Evolutionary conservation across 2,797 vertebrate species (phyloP).

Genomic region (Molothrus ater): DNA sequence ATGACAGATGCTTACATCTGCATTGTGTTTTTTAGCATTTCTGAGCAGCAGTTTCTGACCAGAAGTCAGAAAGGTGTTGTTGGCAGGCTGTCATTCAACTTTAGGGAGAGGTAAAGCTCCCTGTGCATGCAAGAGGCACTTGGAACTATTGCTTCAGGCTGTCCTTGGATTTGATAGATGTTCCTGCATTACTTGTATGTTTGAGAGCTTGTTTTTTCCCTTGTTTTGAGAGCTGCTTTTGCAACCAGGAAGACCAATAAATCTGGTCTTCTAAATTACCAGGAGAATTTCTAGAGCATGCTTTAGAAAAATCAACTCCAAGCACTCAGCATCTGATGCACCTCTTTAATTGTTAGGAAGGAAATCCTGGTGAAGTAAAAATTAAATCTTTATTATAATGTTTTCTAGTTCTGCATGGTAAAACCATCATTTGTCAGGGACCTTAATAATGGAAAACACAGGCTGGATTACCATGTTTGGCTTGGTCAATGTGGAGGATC

Average conservation of each 20-base stretch:
- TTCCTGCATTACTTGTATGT: not conserved
- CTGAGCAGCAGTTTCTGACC: not conserved
- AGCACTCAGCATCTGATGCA: rapidly evolving
- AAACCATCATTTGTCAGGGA: not conserved
- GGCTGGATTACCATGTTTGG: not conserved
- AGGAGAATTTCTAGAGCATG: not conserved
- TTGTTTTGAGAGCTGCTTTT: not conserved
- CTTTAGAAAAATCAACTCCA: not conserved
- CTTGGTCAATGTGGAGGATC: not conserved
- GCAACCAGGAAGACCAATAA: not conserved
- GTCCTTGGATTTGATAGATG: not conserved
- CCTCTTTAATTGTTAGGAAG: not conserved
- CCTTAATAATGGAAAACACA: not conserved
- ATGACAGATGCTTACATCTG: not conserved
- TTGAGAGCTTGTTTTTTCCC: not conserved
- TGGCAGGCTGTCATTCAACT: not conserved
- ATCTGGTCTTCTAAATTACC: not conserved
- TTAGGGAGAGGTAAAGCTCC: not conserved
- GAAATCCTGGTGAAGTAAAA: not conserved
- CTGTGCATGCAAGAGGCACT: not conserved
- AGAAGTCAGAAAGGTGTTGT: not conserved
- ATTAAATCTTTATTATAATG: not conserved
- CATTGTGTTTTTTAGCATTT: not conserved
- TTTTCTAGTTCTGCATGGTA: not conserved
- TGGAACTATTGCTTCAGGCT: not conserved